Evolutionary conservation across 1,140 invertebrate genomes (phyloP).

Genomic region (Coelopa frigida): DNA sequence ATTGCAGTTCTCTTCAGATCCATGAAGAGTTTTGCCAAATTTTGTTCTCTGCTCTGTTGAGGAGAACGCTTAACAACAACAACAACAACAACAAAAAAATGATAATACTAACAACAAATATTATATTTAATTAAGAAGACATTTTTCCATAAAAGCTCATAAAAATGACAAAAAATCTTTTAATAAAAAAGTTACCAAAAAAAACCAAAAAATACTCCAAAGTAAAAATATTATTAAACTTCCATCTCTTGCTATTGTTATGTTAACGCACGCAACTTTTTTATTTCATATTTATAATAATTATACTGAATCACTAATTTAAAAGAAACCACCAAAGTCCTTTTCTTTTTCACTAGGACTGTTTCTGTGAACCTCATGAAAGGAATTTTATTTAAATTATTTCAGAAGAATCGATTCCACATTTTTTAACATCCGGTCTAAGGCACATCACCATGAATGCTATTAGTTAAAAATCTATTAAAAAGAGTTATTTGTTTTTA

Average conservation of each 20-base stretch:
- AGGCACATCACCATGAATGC: too few relatives aligned
- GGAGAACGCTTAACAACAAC: slow-evolving; percentile 16
- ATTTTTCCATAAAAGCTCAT: not conserved
- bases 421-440: not conserved
- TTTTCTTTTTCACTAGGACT: slow-evolving; percentile 9
- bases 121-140: not conserved
- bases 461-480: too few relatives aligned
- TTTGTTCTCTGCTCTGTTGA: too few relatives aligned
- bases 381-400: slow-evolving; percentile 9
- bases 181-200: not conserved
- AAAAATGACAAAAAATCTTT: not conserved
- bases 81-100: slow-evolving; percentile 8
- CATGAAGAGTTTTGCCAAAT: too few relatives aligned
- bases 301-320: too few relatives aligned
- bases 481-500: too few relatives aligned
- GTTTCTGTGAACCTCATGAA: slow-evolving; percentile 8
- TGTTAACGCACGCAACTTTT: too few relatives aligned
- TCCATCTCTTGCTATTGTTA: too few relatives aligned
- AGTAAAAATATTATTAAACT: too few relatives aligned
- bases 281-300: too few relatives aligned
- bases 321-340: slow-evolving; percentile 7
- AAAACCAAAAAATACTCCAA: slow-evolving; percentile 2
- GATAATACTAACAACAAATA: not conserved
- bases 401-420: not conserved
- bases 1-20: too few relatives aligned